These are phyloP conservation scores for Nematolebias whitei DNA, from an alignment of 2,113 vertebrate species.

Conservation along the genomic window DNA sequence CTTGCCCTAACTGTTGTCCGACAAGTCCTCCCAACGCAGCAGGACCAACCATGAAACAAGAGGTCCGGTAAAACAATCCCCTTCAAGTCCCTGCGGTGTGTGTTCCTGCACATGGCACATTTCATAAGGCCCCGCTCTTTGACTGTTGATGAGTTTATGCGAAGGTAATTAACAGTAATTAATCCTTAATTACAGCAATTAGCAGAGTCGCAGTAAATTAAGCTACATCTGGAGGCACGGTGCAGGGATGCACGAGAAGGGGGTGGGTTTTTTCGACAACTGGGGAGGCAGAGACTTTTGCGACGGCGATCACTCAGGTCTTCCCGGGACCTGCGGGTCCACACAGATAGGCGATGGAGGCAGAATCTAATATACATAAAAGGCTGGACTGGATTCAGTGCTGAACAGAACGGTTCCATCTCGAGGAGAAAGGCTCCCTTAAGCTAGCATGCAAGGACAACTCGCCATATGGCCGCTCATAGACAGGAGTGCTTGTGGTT, in stretches of 20 bases:
- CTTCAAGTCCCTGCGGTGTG: slow-evolving; percentile 63
- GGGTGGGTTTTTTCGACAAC: slow-evolving; percentile 82
- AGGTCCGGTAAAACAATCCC: slow-evolving; percentile 62
- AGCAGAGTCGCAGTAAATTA: slow-evolving; percentile 99
- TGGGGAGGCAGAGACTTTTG: slow-evolving; percentile 80
- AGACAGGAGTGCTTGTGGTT: slow-evolving; percentile 68
- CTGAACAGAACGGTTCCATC: slow-evolving; percentile 61
- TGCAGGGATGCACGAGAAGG: slow-evolving; percentile 85
- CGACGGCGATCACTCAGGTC: slow-evolving; percentile 86
- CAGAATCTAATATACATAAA: slow-evolving; percentile 44
- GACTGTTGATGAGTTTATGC: slow-evolving; percentile 99
- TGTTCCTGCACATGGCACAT: slow-evolving; percentile 91
- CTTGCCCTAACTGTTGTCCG: slow-evolving; percentile 69
- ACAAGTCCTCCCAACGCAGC: slow-evolving; percentile 66
- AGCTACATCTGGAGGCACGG: slow-evolving; percentile 98
- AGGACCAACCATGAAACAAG: slow-evolving; percentile 64
- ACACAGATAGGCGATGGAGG: slow-evolving; percentile 45
- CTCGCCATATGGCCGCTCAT: slow-evolving; percentile 75
- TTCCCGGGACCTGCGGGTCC: slow-evolving; percentile 68
- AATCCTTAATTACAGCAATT: slow-evolving; percentile 99
- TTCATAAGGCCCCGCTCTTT: slow-evolving; percentile 99
- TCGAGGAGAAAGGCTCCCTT: slow-evolving; percentile 71
- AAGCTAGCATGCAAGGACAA: slow-evolving; percentile 75
- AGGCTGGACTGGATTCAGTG: slow-evolving; percentile 50
- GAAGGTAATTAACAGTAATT: slow-evolving; percentile 99